These are phyloP conservation scores for Galbula dea DNA, from an alignment of 2,113 vertebrate genomes.

Conservation along the genomic window DNA sequence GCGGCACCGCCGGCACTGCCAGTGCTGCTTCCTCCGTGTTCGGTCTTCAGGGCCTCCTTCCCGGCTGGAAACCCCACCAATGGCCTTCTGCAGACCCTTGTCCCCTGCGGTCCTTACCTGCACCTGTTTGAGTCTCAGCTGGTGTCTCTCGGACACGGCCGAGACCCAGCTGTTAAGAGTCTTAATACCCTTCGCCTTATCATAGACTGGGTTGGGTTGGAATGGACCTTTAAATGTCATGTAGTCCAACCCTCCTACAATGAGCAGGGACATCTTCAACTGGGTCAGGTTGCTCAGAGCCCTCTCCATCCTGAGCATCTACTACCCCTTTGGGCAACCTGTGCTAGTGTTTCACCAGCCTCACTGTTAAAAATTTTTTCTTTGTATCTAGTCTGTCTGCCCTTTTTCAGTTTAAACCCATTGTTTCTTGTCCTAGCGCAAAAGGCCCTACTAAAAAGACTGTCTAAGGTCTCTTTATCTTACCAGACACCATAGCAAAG, in stretches of 20 bases:
- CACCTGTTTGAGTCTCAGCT: rapidly evolving
- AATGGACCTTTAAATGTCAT: neutral
- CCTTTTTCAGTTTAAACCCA: neutral
- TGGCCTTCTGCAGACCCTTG: neutral
- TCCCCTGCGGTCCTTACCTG: neutral
- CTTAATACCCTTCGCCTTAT: neutral
- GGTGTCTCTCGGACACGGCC: neutral
- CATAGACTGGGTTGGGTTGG: too few relatives aligned
- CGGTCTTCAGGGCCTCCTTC: too few relatives aligned
- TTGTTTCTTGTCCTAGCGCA: neutral
- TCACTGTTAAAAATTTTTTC: too few relatives aligned
- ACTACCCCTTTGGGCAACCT: too few relatives aligned
- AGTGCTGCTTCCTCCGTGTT: neutral
- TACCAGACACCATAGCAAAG: rapidly evolving
- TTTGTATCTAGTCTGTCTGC: neutral
- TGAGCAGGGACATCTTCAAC: neutral
- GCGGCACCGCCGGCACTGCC: neutral
- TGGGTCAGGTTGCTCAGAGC: neutral
- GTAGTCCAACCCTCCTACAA: neutral
- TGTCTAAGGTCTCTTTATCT: neutral
- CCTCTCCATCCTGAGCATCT: neutral
- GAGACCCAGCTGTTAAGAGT: neutral
- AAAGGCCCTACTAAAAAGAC: neutral
- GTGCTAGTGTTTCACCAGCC: neutral
- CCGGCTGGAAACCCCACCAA: neutral